Percentiles rank a stretch among this genome's conserved stretches.
Conservation (phyloP, 1,140 invertebrate species). For the Drosophila tristis region DNA sequence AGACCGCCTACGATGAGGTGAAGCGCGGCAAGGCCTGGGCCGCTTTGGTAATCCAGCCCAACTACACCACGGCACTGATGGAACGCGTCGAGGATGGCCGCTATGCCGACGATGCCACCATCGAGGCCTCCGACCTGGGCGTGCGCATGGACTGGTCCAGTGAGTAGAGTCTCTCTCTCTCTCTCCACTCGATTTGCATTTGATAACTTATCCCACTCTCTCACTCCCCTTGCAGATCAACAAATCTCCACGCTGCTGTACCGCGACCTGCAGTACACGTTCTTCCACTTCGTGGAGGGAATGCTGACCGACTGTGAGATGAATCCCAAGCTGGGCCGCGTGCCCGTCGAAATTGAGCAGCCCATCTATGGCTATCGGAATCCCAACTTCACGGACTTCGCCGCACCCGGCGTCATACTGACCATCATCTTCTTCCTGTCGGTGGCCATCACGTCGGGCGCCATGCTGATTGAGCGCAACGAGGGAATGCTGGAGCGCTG, state of each 20-base stretch:
- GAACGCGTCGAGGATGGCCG: conserved; percentile 89
- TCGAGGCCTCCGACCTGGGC: conserved; percentile 90
- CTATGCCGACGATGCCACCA: conserved; percentile 88
- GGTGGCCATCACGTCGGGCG: conserved; percentile 95
- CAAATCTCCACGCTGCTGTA: conserved; percentile 94
- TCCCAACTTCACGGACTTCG: conserved; percentile 97
- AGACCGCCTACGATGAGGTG: conserved; percentile 89
- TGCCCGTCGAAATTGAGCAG: conserved; percentile 91
- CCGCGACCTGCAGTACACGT: conserved; percentile 90
- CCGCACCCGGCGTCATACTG: conserved; percentile 96
- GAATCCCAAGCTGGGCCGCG: conserved; percentile 88
- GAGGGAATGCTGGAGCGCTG: conserved; percentile 95
- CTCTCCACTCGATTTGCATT: background rate
- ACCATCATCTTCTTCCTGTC: conserved; percentile 98
- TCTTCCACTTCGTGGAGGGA: conserved; percentile 89
- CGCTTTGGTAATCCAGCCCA: conserved; percentile 91
- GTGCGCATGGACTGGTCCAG: conserved; percentile 96
- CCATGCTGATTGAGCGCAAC: conserved; percentile 95
- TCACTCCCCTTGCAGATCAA: conserved; percentile 89
- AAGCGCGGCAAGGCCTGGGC: conserved; percentile 91
- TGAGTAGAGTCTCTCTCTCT: conserved; percentile 85
- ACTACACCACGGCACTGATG: conserved; percentile 92
- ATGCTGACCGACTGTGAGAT: conserved; percentile 88
- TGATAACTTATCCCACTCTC: background rate
- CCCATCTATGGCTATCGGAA: conserved; percentile 94